These are phyloP conservation scores for Porites lobata DNA, from an alignment of 92 coral and sea anemone species.

Conservation along the genomic window DNA sequence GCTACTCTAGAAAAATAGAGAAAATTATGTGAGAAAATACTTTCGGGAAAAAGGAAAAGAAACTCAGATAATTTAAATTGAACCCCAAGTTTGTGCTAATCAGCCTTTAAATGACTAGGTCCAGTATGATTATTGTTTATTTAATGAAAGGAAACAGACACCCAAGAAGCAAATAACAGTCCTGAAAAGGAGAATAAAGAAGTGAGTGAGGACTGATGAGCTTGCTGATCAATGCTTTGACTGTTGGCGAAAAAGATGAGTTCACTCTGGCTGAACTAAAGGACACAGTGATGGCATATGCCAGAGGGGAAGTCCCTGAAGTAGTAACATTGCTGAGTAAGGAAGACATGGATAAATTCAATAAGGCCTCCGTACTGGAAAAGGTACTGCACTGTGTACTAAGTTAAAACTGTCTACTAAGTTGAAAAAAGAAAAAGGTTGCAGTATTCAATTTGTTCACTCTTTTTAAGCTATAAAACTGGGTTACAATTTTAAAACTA, in stretches of 20 bases:
- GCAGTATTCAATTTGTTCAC: too few relatives aligned
- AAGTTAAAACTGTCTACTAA: background rate
- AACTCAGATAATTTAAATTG: too few relatives aligned
- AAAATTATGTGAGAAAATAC: too few relatives aligned
- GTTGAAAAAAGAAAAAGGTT: too few relatives aligned
- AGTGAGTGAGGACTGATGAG: constrained; percentile 65
- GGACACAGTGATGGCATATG: constrained; percentile 84
- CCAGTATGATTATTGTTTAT: background rate
- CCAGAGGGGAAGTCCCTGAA: constrained; percentile 82
- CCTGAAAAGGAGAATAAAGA: constrained; percentile 21
- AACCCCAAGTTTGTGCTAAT: too few relatives aligned
- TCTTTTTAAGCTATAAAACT: background rate
- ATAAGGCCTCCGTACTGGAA: constrained; percentile 74
- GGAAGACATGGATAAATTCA: constrained; percentile 78
- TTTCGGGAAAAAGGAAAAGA: too few relatives aligned
- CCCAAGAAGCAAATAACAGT: constrained; percentile 12
- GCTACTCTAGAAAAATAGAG: too few relatives aligned
- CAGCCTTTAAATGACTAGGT: background rate
- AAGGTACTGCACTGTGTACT: constrained; percentile 52
- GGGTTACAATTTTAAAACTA: too few relatives aligned
- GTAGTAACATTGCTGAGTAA: constrained; percentile 73
- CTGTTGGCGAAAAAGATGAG: constrained; percentile 76
- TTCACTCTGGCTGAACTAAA: constrained; percentile 68
- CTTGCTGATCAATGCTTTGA: constrained; percentile 72
- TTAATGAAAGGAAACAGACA: constrained; percentile 22